phyloP scores from a whole-genome alignment of 2,113 vertebrate species.

The Murina feae region DNA sequence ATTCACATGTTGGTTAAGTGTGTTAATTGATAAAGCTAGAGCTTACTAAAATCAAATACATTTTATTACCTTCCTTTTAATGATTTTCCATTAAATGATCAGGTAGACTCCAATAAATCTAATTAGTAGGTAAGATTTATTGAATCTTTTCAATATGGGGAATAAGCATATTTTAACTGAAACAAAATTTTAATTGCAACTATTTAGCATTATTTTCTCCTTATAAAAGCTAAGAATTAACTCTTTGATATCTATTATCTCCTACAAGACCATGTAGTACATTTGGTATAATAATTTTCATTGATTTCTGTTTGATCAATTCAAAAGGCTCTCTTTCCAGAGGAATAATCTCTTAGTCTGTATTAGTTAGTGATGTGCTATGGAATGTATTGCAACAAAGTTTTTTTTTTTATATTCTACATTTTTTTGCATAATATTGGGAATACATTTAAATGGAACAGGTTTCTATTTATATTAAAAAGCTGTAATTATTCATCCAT shows the following conservation, averaged over 20 bases:
- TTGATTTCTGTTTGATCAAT: not conserved
- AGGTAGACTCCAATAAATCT: not conserved
- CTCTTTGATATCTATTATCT: not conserved
- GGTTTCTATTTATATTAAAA: not conserved
- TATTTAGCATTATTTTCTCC: not conserved
- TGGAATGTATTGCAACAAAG: not conserved
- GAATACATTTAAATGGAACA: not conserved
- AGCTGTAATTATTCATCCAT: not conserved
- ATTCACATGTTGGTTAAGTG: not conserved
- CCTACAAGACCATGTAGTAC: not conserved
- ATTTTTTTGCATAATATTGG: not conserved
- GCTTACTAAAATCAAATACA: not conserved
- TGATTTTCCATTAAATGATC: not conserved
- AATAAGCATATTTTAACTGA: slow-evolving; percentile 5
- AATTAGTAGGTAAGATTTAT: not conserved
- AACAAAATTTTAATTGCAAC: not conserved
- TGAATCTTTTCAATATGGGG: not conserved
- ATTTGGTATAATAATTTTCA: not conserved
- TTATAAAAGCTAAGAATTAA: not conserved
- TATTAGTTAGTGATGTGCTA: not conserved
- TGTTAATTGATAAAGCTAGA: slow-evolving; percentile 27
- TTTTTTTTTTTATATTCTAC: not conserved
- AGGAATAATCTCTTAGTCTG: not conserved
- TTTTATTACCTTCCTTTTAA: slow-evolving; percentile 20
- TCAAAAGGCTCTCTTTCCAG: not conserved